A percentile compares a stretch with the other conserved stretches of the same genome.
Conservation (phyloP, 2,888 invertebrate genomes). For the Aporophyla lueneburgensis region DNA sequence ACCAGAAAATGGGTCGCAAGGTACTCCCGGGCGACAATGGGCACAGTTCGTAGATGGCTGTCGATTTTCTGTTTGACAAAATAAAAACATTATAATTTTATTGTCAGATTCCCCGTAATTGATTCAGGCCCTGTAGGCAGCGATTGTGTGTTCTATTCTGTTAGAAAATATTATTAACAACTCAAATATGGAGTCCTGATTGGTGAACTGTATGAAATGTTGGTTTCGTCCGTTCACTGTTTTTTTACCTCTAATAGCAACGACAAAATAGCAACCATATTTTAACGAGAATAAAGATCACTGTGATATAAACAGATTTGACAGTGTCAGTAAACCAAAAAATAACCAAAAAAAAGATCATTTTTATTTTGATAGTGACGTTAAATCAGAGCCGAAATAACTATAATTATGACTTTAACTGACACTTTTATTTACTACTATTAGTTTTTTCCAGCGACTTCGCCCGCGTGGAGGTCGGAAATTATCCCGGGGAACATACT, state of each 20-base stretch:
- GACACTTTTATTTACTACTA: background rate
- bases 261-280: too few relatives aligned
- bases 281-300: too few relatives aligned
- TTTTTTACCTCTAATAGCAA: too few relatives aligned
- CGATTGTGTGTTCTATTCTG: background rate
- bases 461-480: too few relatives aligned
- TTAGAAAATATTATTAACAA: background rate
- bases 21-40: constrained; percentile 95
- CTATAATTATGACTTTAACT: background rate
- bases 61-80: constrained; percentile 64
- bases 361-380: too few relatives aligned
- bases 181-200: background rate
- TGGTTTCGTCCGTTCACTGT: too few relatives aligned
- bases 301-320: too few relatives aligned
- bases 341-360: too few relatives aligned
- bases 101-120: background rate
- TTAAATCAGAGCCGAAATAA: too few relatives aligned
- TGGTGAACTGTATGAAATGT: background rate
- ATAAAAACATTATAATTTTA: constrained; percentile 21
- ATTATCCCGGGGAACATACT: too few relatives aligned
- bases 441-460: too few relatives aligned
- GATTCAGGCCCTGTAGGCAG: background rate
- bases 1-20: constrained; percentile 95
- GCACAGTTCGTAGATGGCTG: constrained; percentile 90
- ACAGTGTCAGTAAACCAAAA: too few relatives aligned